Evolutionary conservation across 2,888 invertebrate species (phyloP).

Genomic region (Lasioglossum pauxillum): DNA sequence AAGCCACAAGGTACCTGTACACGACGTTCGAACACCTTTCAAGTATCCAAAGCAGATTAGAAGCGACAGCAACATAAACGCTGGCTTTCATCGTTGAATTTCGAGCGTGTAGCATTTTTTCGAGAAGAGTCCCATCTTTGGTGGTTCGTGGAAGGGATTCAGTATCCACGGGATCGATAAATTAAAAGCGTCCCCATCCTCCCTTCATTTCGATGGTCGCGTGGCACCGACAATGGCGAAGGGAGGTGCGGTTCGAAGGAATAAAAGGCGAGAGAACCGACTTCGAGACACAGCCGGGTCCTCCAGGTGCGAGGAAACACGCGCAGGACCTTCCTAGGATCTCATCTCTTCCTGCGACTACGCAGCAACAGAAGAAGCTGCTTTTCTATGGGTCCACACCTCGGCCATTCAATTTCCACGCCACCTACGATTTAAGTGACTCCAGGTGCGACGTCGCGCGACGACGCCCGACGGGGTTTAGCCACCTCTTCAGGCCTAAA

Average conservation of each 20-base stretch:
- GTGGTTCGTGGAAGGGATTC: neutral
- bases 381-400: constrained; percentile 56
- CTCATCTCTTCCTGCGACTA: constrained; percentile 32
- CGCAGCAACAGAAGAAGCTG: constrained; percentile 26
- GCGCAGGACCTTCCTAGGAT: constrained; percentile 57
- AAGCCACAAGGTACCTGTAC: neutral
- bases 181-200: constrained; percentile 61
- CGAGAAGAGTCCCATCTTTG: neutral
- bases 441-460: constrained; percentile 68
- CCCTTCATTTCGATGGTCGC: constrained; percentile 67
- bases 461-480: constrained; percentile 7
- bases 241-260: constrained; percentile 55
- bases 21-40: neutral
- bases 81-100: neutral
- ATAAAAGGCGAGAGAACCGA: constrained; percentile 61
- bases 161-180: constrained; percentile 37
- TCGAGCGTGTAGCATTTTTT: neutral
- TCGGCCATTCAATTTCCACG: constrained; percentile 77
- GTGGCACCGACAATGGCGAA: constrained; percentile 66
- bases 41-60: neutral
- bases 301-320: constrained; percentile 74
- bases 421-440: constrained; percentile 80
- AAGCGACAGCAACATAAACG: neutral
- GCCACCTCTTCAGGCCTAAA: neutral
- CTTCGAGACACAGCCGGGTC: constrained; percentile 64